These are phyloP conservation scores for Biston betularia DNA, from an alignment of 2,888 invertebrate genomes.

Conservation along the genomic window DNA sequence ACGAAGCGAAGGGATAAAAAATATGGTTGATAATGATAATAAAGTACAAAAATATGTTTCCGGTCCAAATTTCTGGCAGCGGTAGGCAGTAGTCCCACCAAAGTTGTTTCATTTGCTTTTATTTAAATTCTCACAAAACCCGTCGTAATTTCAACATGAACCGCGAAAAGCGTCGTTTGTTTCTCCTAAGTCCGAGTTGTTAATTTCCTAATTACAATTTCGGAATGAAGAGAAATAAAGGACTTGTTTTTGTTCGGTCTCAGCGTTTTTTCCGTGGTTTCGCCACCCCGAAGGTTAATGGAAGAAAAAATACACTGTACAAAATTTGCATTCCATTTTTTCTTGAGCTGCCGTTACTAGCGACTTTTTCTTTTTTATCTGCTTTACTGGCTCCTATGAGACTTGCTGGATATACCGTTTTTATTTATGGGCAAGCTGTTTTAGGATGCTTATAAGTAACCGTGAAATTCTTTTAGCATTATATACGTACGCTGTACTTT, in stretches of 20 bases:
- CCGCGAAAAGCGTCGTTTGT: slow-evolving; percentile 73
- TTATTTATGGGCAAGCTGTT: slow-evolving; percentile 23
- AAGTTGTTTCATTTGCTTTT: slow-evolving; percentile 50
- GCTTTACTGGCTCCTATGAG: slow-evolving; percentile 15
- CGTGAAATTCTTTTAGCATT: neutral
- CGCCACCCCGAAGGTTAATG: slow-evolving; percentile 77
- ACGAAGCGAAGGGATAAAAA: too few relatives aligned
- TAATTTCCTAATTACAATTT: slow-evolving; percentile 84
- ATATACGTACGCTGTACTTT: neutral
- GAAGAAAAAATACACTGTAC: slow-evolving; percentile 84
- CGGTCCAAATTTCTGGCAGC: too few relatives aligned
- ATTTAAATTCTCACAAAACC: slow-evolving; percentile 63
- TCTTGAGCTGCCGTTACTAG: slow-evolving; percentile 52
- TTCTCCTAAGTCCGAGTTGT: slow-evolving; percentile 75
- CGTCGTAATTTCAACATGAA: slow-evolving; percentile 66
- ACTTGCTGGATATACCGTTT: slow-evolving; percentile 25
- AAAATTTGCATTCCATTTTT: slow-evolving; percentile 84
- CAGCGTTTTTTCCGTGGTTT: slow-evolving; percentile 64
- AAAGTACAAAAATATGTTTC: too few relatives aligned
- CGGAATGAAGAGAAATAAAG: slow-evolving; percentile 63
- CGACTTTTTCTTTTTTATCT: slow-evolving; percentile 25
- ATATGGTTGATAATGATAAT: too few relatives aligned
- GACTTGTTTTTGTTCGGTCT: slow-evolving; percentile 73
- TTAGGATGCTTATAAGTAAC: slow-evolving; percentile 14
- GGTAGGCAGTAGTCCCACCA: too few relatives aligned